Base-by-base conservation (phyloP, 2,888 invertebrate species). In the Micoletzkya japonica region DNA sequence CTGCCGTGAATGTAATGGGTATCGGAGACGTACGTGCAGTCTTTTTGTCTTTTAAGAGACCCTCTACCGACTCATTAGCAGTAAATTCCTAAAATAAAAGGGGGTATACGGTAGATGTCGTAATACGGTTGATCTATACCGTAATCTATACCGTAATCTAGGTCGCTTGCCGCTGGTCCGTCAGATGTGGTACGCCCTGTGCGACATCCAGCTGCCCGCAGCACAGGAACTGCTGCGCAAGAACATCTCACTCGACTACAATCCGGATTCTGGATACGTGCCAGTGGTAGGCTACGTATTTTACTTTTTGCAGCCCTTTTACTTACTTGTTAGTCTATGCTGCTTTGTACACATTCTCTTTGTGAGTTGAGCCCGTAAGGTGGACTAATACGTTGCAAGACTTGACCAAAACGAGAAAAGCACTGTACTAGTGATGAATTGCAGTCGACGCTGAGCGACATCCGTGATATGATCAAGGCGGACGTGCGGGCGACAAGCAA, bases 131-230 rank as follows among this genome's bases (percentile, higher is more conserved):
- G 24, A 7, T 4, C 36, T 34, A 14, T 66, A 36, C 14, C 24
- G n/a, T 63, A 7, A 66, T n/a, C n/a, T 44, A 10, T 32, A 34
- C n/a, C n/a, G 20, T 28, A 24, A 30, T 60, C 39, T 36, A 73
- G 79, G 79, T 24, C 67, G 54, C 24, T 70, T 87, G 37, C 88
- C 88, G 0, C 83, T 85, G 2, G 85, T 86, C 66, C 80, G 87
- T 34, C 87, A 88, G 78, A 87, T 88, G 85, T 87, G 87, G 79
- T 88, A 88, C 77, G 87, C 87, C 69, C 77, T 87, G 10, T 85
- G 85, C 75, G 87, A 88, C 76, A 85, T 88, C 28, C 79, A 85
- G 34, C 78, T 87, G 17, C 70, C 71, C 4, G 39, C 61, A 49
- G 76, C 76, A 6, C 64, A 70, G 1, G 67, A 71, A 7, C 60